Percentiles rank a stretch among this genome's conserved stretches.
These are phyloP conservation scores for Petrocephalus microphthalmus DNA, from an alignment of 2,113 vertebrate genomes.

Conservation along the genomic window DNA sequence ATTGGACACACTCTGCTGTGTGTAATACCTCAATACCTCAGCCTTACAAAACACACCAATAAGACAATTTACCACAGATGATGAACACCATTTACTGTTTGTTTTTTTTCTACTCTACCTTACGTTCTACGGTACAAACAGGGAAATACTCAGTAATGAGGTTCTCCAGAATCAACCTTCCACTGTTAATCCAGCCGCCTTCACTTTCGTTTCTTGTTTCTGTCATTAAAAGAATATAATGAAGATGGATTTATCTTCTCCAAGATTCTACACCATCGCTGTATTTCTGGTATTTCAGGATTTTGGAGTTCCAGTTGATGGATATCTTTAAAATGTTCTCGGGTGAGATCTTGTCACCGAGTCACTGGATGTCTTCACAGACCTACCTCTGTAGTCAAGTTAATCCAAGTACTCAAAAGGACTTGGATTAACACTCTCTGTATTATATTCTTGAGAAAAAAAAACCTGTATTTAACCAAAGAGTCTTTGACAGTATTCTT, in stretches of 20 bases:
- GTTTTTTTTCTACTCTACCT: background rate
- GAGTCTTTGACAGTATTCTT: too few relatives aligned
- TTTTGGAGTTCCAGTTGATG: background rate
- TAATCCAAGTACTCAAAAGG: too few relatives aligned
- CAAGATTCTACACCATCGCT: background rate
- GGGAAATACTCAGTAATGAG: background rate
- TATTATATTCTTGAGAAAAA: too few relatives aligned
- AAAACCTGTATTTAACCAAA: too few relatives aligned
- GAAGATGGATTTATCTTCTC: background rate
- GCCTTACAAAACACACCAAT: background rate
- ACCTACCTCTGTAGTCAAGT: too few relatives aligned
- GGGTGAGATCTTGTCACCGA: background rate
- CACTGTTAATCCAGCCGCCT: background rate
- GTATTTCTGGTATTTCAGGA: background rate
- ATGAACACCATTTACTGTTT: background rate
- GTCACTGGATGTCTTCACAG: too few relatives aligned
- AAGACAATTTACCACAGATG: background rate
- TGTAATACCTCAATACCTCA: background rate
- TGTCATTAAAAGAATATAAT: background rate
- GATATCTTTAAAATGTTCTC: background rate
- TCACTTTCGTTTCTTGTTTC: background rate
- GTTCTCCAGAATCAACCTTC: background rate
- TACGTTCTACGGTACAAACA: background rate
- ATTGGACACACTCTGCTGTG: background rate
- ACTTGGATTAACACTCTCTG: too few relatives aligned